Evolutionary conservation across 1,140 invertebrate genomes (phyloP).

Genomic region (Proctacanthus coquilletti): DNA sequence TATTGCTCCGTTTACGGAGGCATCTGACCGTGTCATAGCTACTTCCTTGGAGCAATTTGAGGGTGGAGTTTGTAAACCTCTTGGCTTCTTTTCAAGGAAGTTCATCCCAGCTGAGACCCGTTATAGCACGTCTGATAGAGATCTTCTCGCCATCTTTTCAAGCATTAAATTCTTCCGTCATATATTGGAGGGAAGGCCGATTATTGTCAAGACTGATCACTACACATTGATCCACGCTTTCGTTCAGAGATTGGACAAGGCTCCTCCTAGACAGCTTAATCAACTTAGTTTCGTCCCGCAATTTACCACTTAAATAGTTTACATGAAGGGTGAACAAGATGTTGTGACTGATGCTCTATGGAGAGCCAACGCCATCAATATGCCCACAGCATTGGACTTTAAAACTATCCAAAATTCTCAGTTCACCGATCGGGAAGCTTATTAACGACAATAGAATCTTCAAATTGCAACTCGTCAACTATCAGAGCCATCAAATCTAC

Average conservation of each 20-base stretch:
- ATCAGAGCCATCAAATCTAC: background rate
- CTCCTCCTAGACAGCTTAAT: background rate
- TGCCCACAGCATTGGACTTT: background rate
- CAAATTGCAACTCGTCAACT: background rate
- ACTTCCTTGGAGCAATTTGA: no score
- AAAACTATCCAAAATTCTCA: background rate
- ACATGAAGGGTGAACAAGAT: background rate
- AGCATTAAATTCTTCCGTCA: no score
- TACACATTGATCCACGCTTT: background rate
- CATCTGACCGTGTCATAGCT: no score
- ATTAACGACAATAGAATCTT: background rate
- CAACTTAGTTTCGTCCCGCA: background rate
- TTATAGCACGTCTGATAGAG: no score
- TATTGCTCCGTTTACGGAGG: no score
- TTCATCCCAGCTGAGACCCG: no score
- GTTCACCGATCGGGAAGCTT: background rate
- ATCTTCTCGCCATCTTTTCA: no score
- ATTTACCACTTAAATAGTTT: background rate
- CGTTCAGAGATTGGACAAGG: background rate
- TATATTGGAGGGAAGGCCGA: no score
- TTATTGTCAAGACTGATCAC: background rate
- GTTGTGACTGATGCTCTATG: background rate
- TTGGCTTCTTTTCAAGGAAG: no score
- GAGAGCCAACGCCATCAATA: background rate
- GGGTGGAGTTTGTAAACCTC: no score